These are phyloP conservation scores for Calonectris borealis DNA, from an alignment of 2,113 vertebrate species.

Conservation along the genomic window DNA sequence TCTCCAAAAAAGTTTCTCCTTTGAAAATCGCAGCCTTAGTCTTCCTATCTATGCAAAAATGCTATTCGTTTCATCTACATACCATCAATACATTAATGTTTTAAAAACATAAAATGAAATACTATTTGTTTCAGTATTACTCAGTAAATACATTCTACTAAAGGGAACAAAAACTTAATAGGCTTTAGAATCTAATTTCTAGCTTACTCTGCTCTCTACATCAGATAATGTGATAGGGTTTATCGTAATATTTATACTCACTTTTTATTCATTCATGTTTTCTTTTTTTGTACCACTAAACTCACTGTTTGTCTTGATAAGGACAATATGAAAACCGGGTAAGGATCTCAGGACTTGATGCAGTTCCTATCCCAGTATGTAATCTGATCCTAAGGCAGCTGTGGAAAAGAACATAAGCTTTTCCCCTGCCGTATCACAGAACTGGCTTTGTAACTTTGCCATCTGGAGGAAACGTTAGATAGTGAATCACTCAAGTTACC, in stretches of 20 bases:
- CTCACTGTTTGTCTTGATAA: not conserved
- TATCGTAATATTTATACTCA: not conserved
- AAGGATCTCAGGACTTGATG: conserved; percentile 17
- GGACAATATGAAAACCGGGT: not conserved
- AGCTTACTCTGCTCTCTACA: not conserved
- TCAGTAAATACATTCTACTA: not conserved
- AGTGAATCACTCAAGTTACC: conserved; percentile 40
- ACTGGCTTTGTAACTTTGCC: conserved; percentile 45
- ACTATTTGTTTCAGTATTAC: not conserved
- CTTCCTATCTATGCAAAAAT: not conserved
- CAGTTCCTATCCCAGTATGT: not conserved
- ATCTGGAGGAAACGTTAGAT: conserved; percentile 62
- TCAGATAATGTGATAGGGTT: not conserved
- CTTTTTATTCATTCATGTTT: not conserved
- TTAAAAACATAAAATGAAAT: not conserved
- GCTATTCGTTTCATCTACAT: not conserved
- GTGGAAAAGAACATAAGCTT: not conserved
- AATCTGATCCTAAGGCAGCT: conserved; percentile 51
- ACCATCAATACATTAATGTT: not conserved
- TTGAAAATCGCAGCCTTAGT: not conserved
- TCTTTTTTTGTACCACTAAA: not conserved
- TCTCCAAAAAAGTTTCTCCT: not conserved
- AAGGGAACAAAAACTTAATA: not conserved
- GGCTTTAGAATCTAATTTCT: not conserved
- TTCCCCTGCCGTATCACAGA: not conserved